Conservation (phyloP, 2,113 vertebrate genomes). For the Pipra filicauda region DNA sequence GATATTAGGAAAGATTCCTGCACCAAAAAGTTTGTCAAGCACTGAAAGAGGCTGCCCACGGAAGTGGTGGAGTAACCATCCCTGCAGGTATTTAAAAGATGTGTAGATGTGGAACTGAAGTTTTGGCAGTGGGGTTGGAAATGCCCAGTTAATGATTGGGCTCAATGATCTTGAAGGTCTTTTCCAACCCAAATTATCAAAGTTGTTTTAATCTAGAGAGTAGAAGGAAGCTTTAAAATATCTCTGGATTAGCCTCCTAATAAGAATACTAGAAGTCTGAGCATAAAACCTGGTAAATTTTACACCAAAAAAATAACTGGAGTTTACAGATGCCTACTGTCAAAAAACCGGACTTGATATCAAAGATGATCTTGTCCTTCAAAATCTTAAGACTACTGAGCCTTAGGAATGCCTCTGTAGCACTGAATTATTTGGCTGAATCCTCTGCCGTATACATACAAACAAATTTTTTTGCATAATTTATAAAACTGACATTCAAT, state of each 20-base stretch:
- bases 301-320: not conserved
- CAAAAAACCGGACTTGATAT: not conserved
- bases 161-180: not conserved
- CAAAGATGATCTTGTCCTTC: not conserved
- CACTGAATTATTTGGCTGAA: not conserved
- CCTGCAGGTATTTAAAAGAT: not conserved
- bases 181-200: not conserved
- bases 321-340: not conserved
- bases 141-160: not conserved
- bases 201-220: not conserved
- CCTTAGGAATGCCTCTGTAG: not conserved
- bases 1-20: not conserved
- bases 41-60: not conserved
- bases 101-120: not conserved
- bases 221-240: not conserved
- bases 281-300: not conserved
- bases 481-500: constrained; percentile 13
- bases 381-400: not conserved
- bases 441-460: not conserved
- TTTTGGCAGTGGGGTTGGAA: not conserved
- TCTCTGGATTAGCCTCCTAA: not conserved
- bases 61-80: too few species aligned
- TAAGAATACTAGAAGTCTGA: not conserved
- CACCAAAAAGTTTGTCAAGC: not conserved
- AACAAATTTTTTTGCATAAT: not conserved